A percentile compares a stretch with the other conserved stretches of the same genome.
phyloP scores from a whole-genome alignment of 2,797 vertebrate genomes.

The Microhierax caerulescens region DNA sequence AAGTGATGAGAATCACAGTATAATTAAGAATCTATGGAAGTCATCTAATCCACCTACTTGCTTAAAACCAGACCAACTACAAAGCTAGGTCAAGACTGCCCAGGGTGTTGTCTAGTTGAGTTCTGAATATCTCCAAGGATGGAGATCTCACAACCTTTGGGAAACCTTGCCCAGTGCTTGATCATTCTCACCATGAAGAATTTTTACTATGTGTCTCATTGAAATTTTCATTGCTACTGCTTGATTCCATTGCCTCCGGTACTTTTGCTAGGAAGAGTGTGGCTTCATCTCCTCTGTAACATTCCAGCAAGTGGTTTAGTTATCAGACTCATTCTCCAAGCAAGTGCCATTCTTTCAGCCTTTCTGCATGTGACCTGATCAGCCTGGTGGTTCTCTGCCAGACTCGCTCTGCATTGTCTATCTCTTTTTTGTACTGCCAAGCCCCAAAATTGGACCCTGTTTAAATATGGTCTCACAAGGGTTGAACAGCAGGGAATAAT shows the following conservation, averaged over 20 bases:
- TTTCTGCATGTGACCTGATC: neutral
- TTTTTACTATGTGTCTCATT: neutral
- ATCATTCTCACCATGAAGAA: neutral
- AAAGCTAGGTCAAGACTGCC: neutral
- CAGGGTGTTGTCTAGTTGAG: neutral
- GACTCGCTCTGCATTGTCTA: neutral
- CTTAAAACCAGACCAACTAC: neutral
- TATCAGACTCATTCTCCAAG: neutral
- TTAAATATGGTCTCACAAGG: neutral
- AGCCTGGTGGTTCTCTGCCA: neutral
- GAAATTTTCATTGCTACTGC: neutral
- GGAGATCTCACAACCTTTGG: neutral
- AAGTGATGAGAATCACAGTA: neutral
- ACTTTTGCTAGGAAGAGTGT: neutral
- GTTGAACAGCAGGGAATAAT: neutral
- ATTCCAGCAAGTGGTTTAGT: neutral
- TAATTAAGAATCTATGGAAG: neutral
- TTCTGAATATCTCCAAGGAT: neutral
- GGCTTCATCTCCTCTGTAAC: neutral
- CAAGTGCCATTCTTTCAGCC: rapidly evolving
- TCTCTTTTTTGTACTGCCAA: neutral
- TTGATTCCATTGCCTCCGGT: neutral
- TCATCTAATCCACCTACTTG: neutral
- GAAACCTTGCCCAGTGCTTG: neutral
- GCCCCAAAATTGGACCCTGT: neutral